These are phyloP conservation scores for Megaustenia siamemsis DNA, from an alignment of 2,888 invertebrate genomes.

Conservation along the genomic window DNA sequence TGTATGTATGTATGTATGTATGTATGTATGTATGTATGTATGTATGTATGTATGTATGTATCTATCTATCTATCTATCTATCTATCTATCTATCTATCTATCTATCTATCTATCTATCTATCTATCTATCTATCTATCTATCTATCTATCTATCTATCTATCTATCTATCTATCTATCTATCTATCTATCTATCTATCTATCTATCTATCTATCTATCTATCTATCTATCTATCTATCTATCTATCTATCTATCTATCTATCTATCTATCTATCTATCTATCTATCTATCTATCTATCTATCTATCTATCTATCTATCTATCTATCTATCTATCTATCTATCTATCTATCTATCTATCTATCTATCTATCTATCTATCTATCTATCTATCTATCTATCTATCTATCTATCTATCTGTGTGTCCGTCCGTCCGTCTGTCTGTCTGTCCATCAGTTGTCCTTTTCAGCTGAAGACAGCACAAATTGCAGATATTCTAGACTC, in stretches of 20 bases:
- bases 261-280: conserved; percentile 9
- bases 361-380: not conserved
- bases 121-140: conserved; percentile 9
- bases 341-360: conserved; percentile 9
- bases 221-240: conserved; percentile 9
- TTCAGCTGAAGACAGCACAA: too few relatives aligned
- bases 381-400: too few relatives aligned
- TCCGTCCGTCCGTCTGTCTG: too few relatives aligned
- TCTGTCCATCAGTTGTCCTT: too few relatives aligned
- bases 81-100: conserved; percentile 9
- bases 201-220: not conserved
- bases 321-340: conserved; percentile 9
- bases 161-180: conserved; percentile 9
- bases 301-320: conserved; percentile 4
- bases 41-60: not conserved
- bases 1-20: not conserved
- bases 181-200: conserved; percentile 9
- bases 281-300: conserved; percentile 9
- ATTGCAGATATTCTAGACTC: too few relatives aligned
- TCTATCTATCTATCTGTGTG: too few relatives aligned
- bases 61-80: conserved; percentile 9
- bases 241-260: conserved; percentile 9
- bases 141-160: conserved; percentile 9
- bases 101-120: conserved; percentile 9
- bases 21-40: not conserved